These are phyloP conservation scores for Philereme vetulata DNA, from an alignment of 2,888 invertebrate genomes.

Conservation along the genomic window DNA sequence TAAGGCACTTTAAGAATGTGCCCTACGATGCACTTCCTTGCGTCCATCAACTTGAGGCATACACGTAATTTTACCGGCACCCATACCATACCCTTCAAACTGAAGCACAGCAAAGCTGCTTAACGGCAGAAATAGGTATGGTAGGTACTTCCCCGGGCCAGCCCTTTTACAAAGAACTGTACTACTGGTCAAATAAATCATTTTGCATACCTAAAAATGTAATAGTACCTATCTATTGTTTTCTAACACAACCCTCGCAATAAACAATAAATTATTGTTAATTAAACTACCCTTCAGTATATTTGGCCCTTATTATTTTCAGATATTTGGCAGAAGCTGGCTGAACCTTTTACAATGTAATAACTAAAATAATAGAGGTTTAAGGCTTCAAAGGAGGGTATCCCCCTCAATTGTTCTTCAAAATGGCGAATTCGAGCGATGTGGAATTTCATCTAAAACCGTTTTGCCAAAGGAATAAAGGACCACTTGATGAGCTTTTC, in stretches of 20 bases:
- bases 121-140: too few species aligned
- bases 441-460: constrained; percentile 7
- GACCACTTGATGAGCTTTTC: neutral
- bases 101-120: too few species aligned
- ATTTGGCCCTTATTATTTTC: constrained; percentile 23
- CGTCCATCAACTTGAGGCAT: too few species aligned
- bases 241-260: constrained; percentile 11
- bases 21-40: too few species aligned
- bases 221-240: constrained; percentile 3
- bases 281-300: constrained; percentile 12
- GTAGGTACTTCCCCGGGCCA: too few species aligned
- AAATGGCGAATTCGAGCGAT: constrained; percentile 12
- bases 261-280: constrained; percentile 17
- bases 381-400: constrained; percentile 14
- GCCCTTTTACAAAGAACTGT: too few species aligned
- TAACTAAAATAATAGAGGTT: constrained; percentile 19
- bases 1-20: too few species aligned
- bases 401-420: constrained; percentile 15
- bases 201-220: too few species aligned
- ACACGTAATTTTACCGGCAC: too few species aligned
- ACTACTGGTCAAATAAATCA: too few species aligned
- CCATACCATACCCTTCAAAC: too few species aligned
- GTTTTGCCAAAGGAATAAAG: neutral
- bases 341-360: constrained; percentile 16
- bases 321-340: constrained; percentile 10